Conservation (phyloP, 1,140 invertebrate genomes). For the Agraylea sexmaculata region DNA sequence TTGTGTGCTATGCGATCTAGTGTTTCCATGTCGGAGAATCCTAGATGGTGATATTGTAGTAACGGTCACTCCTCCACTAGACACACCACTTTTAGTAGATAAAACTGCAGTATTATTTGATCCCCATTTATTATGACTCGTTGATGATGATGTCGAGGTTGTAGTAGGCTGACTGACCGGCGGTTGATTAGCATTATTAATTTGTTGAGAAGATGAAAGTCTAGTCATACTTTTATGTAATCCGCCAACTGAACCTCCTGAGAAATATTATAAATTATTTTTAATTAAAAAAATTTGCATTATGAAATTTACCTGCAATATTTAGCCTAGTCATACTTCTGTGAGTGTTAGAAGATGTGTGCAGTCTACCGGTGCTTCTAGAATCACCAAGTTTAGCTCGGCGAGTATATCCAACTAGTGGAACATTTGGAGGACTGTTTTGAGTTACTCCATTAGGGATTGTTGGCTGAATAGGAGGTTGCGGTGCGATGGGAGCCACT, state of each 20-base stretch:
- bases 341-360: conserved; percentile 54
- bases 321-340: conserved; percentile 63
- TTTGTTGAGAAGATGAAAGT: conserved; percentile 59
- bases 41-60: conserved; percentile 44
- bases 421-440: conserved; percentile 21
- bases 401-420: conserved; percentile 44
- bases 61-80: conserved; percentile 52
- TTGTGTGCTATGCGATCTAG: conserved; percentile 13
- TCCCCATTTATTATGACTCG: conserved; percentile 38
- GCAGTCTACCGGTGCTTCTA: conserved; percentile 53
- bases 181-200: conserved; percentile 39
- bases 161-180: conserved; percentile 25
- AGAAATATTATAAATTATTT: conserved; percentile 7
- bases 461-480: conserved; percentile 10
- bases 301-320: conserved; percentile 42
- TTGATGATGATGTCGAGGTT: conserved; percentile 24
- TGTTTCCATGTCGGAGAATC: conserved; percentile 28
- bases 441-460: conserved; percentile 14
- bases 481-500: conserved; percentile 1
- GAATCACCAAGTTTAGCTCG: conserved; percentile 54
- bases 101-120: conserved; percentile 19
- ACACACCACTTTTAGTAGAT: conserved; percentile 25
- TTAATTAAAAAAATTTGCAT: conserved; percentile 2
- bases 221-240: conserved; percentile 73
- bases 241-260: conserved; percentile 58